phyloP scores from a whole-genome alignment of 2,797 vertebrate genomes.

The Bradypodion pumilum region DNA sequence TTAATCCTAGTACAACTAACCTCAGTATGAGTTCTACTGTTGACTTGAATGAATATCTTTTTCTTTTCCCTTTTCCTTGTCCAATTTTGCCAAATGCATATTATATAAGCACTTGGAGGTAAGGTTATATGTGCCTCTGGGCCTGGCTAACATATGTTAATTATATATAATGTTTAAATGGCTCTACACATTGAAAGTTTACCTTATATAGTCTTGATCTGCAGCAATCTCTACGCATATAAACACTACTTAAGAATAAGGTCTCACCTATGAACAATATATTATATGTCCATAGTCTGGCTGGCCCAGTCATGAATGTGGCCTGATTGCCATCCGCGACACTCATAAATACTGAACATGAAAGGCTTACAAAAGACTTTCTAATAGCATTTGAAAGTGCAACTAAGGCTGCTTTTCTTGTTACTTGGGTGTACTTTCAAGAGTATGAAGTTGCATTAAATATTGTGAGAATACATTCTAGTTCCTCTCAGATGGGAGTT shows the following conservation, averaged over 20 bases:
- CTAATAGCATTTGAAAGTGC: not conserved
- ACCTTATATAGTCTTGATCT: not conserved
- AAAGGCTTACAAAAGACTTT: not conserved
- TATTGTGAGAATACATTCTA: conserved; percentile 7
- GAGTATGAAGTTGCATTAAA: not conserved
- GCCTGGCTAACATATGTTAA: not conserved
- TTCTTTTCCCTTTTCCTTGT: not conserved
- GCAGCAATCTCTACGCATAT: not conserved
- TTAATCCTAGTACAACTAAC: conserved; percentile 44
- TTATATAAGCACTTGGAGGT: not conserved
- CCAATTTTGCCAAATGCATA: not conserved
- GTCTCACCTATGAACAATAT: not conserved
- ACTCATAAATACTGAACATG: not conserved
- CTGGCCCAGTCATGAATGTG: no score
- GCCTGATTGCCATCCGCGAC: not conserved
- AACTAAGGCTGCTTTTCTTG: not conserved
- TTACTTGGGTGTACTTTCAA: not conserved
- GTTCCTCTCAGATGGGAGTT: not conserved
- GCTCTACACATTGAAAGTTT: not conserved
- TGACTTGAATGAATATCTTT: conserved; percentile 28
- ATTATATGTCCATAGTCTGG: not conserved
- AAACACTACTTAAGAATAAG: not conserved
- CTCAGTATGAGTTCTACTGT: conserved; percentile 19
- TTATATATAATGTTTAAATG: conserved; percentile 1
- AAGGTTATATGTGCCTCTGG: not conserved